Base-by-base conservation (phyloP, 2,888 invertebrate species). In the Alentia gelatinosa region DNA sequence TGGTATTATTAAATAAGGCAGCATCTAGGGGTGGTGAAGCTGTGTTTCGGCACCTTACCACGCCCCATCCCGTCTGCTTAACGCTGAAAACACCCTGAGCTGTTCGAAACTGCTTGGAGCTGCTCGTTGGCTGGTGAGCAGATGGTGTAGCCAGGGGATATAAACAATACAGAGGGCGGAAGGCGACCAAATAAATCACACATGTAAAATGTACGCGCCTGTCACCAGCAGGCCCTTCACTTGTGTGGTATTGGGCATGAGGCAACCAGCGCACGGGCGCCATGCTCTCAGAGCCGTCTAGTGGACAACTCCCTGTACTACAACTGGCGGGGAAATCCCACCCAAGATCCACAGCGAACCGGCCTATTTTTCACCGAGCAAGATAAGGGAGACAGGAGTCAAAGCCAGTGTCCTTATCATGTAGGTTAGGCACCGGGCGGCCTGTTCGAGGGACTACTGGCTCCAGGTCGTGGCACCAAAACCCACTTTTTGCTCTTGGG, bases 181-280 rank as follows among this genome's bases (percentile, higher is more conserved):
- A 68, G 68, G 30, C 68, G 30, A 68, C 1, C 68, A 68, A 68
- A 68, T 68, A 68, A 68, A 68, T 68, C 68, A 68, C 68, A 68
- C 68, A 15, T 68, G 68, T 68, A 68, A 68, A 68, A 68, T 30
- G 68, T 68, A 68, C n/a, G 68, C 30, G 68, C 30, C 5, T 68
- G 68, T 68, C 68, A n/a, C 26, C 12, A 30, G n/a, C 30, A 26
- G 26, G 3, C 68, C 68, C 68, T 63, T 68, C 33, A 68, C 68
- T 68, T 68, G 68, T 68, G 68, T 68, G 68, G 68, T 30, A 68
- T 68, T 26, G 68, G 33, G 30, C 26, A 12, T 26, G 30, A 68
- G n/a, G 30, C 33, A 26, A 68, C 68, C 68, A 30, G 12, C 30
- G 30, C 0, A 30, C n/a, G 12, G 68, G 26, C 56, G 23, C 56